A percentile compares a stretch with the other conserved stretches of the same genome.
Evolutionary conservation across 2,888 invertebrate genomes (phyloP).

Genomic region (Dysmachus trigonus): DNA sequence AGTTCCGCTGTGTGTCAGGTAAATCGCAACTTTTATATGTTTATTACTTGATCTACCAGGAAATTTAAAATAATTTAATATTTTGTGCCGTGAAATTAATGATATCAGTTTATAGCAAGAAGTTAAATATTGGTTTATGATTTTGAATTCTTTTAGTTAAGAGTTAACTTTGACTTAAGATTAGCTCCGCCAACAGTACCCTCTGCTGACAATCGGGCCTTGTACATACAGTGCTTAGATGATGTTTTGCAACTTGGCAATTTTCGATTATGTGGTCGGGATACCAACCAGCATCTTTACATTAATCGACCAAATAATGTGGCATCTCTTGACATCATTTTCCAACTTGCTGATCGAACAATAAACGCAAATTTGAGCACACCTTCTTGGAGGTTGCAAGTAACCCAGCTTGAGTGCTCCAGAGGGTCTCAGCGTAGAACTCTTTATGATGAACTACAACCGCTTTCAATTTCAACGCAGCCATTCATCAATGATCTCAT

Average conservation of each 20-base stretch:
- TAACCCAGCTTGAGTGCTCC: constrained; percentile 57
- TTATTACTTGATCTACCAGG: neutral
- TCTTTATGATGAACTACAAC: constrained; percentile 55
- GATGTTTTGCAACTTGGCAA: constrained; percentile 52
- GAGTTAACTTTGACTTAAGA: constrained; percentile 56
- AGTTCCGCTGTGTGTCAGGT: constrained; percentile 38
- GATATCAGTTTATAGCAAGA: neutral
- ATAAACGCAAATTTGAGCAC: constrained; percentile 49
- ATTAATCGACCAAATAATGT: constrained; percentile 56
- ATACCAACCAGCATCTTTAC: constrained; percentile 68
- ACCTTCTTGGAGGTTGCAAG: constrained; percentile 53
- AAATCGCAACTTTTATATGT: neutral
- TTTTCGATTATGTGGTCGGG: constrained; percentile 68
- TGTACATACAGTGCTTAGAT: neutral
- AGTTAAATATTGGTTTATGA: neutral
- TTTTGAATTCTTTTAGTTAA: constrained; percentile 45
- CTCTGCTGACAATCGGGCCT: too few relatives aligned
- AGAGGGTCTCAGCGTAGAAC: constrained; percentile 50
- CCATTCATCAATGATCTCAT: neutral
- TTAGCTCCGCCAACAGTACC: constrained; percentile 55
- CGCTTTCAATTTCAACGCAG: constrained; percentile 37
- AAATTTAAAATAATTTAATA: neutral
- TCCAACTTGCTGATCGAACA: constrained; percentile 52
- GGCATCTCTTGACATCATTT: constrained; percentile 48
- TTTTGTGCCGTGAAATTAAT: neutral